Evolutionary conservation across 2,888 invertebrate species (phyloP).

Genomic region (Diarsia dahlii): DNA sequence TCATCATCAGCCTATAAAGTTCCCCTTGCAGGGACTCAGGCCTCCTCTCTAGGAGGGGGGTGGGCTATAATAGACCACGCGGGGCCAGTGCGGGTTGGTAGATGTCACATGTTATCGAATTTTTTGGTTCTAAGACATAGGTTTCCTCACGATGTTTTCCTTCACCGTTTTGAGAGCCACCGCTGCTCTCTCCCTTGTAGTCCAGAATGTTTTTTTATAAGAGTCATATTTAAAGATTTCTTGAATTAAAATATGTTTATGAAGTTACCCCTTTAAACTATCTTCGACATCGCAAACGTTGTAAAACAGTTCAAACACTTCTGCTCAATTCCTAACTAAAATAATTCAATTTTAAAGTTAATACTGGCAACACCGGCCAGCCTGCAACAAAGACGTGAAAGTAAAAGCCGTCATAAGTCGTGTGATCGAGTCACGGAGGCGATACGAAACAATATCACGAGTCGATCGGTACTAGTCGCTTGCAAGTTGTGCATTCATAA

Average conservation of each 20-base stretch:
- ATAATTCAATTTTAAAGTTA: conserved; percentile 2
- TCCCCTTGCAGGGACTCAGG: too few relatives aligned
- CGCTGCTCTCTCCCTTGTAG: too few relatives aligned
- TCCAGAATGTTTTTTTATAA: too few relatives aligned
- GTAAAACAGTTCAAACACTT: not conserved
- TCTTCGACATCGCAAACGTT: not conserved
- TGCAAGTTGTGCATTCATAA: conserved; percentile 25
- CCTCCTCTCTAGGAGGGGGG: too few relatives aligned
- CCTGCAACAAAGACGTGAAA: conserved; percentile 66
- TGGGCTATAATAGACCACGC: too few relatives aligned
- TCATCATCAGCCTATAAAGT: too few relatives aligned
- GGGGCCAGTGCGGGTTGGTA: too few relatives aligned
- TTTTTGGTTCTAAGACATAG: too few relatives aligned
- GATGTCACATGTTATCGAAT: too few relatives aligned
- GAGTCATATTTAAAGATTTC: not conserved
- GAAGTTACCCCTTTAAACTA: not conserved
- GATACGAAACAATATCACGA: conserved; percentile 63
- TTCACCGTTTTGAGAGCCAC: too few relatives aligned
- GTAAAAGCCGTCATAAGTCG: conserved; percentile 71
- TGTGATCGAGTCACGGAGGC: conserved; percentile 72
- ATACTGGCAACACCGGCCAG: conserved; percentile 40
- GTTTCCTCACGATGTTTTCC: too few relatives aligned
- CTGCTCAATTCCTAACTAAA: not conserved
- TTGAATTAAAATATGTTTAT: not conserved
- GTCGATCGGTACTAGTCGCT: conserved; percentile 43